phyloP scores from a whole-genome alignment of 2,888 invertebrate genomes.

The Ophion slaviceki region DNA sequence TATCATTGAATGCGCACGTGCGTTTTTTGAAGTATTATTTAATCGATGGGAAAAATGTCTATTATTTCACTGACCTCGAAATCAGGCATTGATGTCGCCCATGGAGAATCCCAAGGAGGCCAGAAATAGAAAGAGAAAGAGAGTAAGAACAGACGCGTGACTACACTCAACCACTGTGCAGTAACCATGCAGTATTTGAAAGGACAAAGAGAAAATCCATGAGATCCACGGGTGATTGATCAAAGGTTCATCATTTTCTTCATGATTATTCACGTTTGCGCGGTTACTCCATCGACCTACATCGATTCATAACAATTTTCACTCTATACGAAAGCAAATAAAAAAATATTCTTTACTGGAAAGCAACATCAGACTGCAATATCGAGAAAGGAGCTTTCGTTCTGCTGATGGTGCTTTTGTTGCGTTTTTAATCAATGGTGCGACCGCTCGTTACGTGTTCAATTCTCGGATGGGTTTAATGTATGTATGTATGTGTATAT shows the following conservation, averaged over 20 bases:
- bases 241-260: constrained; percentile 48
- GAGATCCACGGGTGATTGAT: constrained; percentile 43
- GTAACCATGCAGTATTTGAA: constrained; percentile 32
- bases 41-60: too few species aligned
- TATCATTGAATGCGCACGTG: too few species aligned
- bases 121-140: constrained; percentile 7
- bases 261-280: constrained; percentile 29
- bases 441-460: neutral
- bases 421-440: constrained; percentile 9
- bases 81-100: too few species aligned
- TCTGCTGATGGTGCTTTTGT: neutral
- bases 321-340: neutral
- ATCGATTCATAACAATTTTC: constrained; percentile 29
- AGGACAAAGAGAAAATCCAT: constrained; percentile 7
- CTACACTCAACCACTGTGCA: constrained; percentile 27
- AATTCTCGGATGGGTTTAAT: neutral
- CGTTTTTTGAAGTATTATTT: too few species aligned
- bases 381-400: neutral
- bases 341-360: neutral
- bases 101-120: too few species aligned
- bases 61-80: too few species aligned
- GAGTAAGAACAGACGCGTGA: constrained; percentile 21
- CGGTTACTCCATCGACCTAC: constrained; percentile 21
- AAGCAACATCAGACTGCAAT: too few species aligned
- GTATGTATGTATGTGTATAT: too few species aligned